phyloP scores from a whole-genome alignment of 2,888 invertebrate species.

The Thalpophila matura region DNA sequence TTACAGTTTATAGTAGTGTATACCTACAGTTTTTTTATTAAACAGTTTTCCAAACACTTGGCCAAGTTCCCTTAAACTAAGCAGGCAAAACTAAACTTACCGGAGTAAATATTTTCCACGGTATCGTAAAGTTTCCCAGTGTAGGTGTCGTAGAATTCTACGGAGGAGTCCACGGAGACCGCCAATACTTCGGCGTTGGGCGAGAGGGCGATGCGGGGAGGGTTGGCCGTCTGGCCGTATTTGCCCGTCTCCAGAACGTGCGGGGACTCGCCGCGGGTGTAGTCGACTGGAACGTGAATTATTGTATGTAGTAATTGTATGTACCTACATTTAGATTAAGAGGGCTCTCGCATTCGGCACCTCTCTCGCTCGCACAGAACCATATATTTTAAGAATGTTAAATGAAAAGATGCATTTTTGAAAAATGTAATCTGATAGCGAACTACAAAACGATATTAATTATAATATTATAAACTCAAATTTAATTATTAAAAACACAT shows the following conservation, averaged over 20 bases:
- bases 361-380: no score
- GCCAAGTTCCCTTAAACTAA: not conserved
- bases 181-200: conserved; percentile 95
- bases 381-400: no score
- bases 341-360: no score
- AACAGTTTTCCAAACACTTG: no score
- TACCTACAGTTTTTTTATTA: no score
- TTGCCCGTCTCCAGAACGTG: conserved; percentile 92
- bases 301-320: not conserved
- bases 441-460: no score
- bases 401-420: no score
- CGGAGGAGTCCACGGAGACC: conserved; percentile 91
- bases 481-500: no score
- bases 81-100: conserved; percentile 73
- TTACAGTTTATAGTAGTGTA: no score
- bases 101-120: conserved; percentile 92
- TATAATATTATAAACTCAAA: no score
- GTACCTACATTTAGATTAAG: no score
- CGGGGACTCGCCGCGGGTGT: conserved; percentile 94
- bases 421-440: no score
- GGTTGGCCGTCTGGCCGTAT: conserved; percentile 89
- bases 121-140: conserved; percentile 92
- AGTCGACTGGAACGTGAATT: conserved; percentile 92
- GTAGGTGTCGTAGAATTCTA: conserved; percentile 93
- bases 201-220: conserved; percentile 93